A percentile compares a stretch with the other conserved stretches of the same genome.
Conservation (phyloP, 2,113 vertebrate genomes). For the Nycticorax nycticorax region DNA sequence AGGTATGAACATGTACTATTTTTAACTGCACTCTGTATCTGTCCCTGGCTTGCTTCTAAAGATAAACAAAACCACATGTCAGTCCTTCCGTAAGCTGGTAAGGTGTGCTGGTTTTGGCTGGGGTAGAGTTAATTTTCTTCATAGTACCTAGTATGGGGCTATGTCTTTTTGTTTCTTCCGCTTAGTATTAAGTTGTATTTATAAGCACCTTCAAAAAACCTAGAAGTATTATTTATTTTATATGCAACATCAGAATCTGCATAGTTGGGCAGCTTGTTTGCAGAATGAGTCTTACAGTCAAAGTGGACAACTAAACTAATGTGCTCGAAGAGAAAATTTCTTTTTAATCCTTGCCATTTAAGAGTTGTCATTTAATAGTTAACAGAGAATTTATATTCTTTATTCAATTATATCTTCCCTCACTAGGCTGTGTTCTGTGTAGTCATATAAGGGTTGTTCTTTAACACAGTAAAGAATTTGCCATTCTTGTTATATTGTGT, state of each 20-base stretch:
- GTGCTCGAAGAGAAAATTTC: neutral
- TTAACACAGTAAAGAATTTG: neutral
- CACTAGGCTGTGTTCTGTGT: neutral
- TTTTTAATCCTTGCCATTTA: neutral
- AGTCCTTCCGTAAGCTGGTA: conserved; percentile 18
- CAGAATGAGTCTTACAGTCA: neutral
- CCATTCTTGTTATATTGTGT: neutral
- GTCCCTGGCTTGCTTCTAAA: conserved; percentile 24
- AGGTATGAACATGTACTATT: conserved; percentile 27
- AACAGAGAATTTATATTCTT: neutral
- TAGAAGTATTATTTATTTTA: neutral
- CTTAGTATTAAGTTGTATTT: neutral
- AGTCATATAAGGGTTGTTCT: neutral
- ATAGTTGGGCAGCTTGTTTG: neutral
- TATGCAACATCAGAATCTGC: neutral
- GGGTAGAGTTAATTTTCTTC: too few relatives aligned
- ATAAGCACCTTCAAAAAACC: neutral
- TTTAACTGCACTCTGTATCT: neutral
- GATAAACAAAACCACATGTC: conserved; percentile 8
- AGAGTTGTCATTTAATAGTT: neutral
- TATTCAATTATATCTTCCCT: neutral
- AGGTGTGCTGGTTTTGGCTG: neutral
- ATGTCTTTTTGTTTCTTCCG: neutral
- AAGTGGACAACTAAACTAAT: neutral
- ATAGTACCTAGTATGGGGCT: too few relatives aligned